These are phyloP conservation scores for Cygnus buccinator DNA, from an alignment of 2,113 vertebrate species.

Conservation along the genomic window DNA sequence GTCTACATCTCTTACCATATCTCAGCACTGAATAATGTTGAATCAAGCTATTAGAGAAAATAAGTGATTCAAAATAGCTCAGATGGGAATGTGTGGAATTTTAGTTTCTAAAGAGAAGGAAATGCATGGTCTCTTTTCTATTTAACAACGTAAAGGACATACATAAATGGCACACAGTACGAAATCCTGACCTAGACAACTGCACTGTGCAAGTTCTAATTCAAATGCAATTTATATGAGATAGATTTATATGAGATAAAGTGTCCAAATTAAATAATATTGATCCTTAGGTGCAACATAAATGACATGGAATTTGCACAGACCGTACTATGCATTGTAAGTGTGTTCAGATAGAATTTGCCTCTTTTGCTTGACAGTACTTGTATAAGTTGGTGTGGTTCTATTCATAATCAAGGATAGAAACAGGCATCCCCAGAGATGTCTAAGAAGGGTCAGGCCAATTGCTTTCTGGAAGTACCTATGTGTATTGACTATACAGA, in stretches of 20 bases:
- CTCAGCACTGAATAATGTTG: not conserved
- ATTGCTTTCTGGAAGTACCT: not conserved
- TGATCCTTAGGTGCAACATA: not conserved
- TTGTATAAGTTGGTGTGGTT: not conserved
- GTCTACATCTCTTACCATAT: not conserved
- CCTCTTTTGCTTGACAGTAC: not conserved
- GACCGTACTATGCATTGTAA: not conserved
- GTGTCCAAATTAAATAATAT: not conserved
- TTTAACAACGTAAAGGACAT: not conserved
- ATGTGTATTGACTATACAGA: rapidly evolving
- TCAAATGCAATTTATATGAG: not conserved
- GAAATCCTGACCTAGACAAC: not conserved
- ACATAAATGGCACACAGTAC: not conserved
- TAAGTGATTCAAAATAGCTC: not conserved
- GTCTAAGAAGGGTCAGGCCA: not conserved
- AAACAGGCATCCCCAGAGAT: not conserved
- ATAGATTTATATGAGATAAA: not conserved
- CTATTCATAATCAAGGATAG: not conserved
- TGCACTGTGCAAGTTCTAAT: not conserved
- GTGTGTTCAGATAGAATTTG: not conserved
- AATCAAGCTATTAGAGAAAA: not conserved
- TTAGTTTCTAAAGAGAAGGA: not conserved
- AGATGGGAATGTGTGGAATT: not conserved
- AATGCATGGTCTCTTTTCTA: not conserved
- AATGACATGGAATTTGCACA: not conserved